Evolutionary conservation across 2,888 invertebrate species (phyloP).

Genomic region (Drosophila eohydei): DNA sequence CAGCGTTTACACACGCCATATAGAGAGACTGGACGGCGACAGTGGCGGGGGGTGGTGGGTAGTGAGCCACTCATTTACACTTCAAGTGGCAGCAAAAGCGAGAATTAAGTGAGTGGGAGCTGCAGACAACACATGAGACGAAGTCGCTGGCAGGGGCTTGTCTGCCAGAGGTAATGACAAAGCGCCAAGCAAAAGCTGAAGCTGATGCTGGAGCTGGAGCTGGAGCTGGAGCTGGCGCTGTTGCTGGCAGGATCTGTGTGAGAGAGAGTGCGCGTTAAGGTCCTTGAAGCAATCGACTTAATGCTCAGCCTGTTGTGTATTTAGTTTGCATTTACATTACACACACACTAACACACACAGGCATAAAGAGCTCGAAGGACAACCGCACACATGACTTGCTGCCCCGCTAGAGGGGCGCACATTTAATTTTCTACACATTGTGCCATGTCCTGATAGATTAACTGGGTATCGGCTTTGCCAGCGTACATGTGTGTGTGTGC

Average conservation of each 20-base stretch:
- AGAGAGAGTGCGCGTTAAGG: constrained; percentile 44
- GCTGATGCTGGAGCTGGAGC: constrained; percentile 10
- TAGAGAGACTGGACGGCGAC: constrained; percentile 3
- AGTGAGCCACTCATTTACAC: constrained; percentile 74
- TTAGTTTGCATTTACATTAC: constrained; percentile 77
- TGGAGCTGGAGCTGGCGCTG: constrained; percentile 22
- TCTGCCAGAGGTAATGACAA: constrained; percentile 59
- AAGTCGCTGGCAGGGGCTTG: neutral
- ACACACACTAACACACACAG: constrained; percentile 14
- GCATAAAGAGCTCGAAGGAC: constrained; percentile 38
- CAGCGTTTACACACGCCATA: constrained; percentile 33
- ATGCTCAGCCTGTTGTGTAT: constrained; percentile 74
- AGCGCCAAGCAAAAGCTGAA: constrained; percentile 32
- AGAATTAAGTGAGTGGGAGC: constrained; percentile 67
- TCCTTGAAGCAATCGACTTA: constrained; percentile 80
- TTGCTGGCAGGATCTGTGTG: constrained; percentile 37
- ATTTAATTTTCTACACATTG: constrained; percentile 78
- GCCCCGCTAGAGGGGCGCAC: constrained; percentile 37
- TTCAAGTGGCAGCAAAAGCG: constrained; percentile 72
- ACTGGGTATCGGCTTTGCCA: constrained; percentile 62
- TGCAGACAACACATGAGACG: constrained; percentile 49
- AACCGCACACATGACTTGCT: constrained; percentile 51
- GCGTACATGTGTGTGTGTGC: constrained; percentile 19
- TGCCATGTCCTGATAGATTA: constrained; percentile 77
- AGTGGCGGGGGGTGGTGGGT: neutral